Conservation (phyloP, 1,140 invertebrate species). For the Aphaenogaster ashmeadi region DNA sequence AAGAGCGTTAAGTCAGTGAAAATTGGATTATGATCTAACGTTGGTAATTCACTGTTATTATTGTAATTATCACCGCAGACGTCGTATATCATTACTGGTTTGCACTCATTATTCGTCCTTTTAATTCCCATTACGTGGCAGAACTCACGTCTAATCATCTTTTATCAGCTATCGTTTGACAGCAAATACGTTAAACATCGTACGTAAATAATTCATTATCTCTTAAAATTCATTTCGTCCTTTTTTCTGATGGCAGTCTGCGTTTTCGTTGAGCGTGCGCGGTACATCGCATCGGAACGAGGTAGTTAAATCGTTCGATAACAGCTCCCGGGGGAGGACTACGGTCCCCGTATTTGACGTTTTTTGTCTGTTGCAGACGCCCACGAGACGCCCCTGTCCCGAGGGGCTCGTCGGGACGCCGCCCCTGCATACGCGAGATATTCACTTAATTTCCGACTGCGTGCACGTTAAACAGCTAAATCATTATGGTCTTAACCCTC, state of each 20-base stretch:
- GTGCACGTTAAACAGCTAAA: constrained; percentile 30
- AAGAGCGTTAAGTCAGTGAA: background rate
- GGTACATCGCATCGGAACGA: constrained; percentile 47
- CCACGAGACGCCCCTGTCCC: constrained; percentile 81
- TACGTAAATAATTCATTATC: background rate
- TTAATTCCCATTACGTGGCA: background rate
- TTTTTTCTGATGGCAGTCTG: constrained; percentile 23
- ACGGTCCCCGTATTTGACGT: constrained; percentile 62
- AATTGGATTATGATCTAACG: constrained; percentile 9
- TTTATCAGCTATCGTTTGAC: background rate
- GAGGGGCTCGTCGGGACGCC: constrained; percentile 64
- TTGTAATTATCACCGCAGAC: background rate
- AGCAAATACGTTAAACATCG: background rate
- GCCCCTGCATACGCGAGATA: constrained; percentile 62
- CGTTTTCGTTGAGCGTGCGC: constrained; percentile 33
- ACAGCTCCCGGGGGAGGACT: constrained; percentile 60
- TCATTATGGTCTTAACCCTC: background rate
- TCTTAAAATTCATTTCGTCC: constrained; percentile 6
- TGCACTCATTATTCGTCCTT: background rate
- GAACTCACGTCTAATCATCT: background rate
- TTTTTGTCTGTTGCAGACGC: constrained; percentile 78
- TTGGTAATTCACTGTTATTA: background rate
- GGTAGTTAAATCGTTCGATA: constrained; percentile 70
- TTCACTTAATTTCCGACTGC: constrained; percentile 60
- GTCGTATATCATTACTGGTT: constrained; percentile 4